Conservation (phyloP, 2,888 invertebrate species). For the Leptinotarsa peninsularis region DNA sequence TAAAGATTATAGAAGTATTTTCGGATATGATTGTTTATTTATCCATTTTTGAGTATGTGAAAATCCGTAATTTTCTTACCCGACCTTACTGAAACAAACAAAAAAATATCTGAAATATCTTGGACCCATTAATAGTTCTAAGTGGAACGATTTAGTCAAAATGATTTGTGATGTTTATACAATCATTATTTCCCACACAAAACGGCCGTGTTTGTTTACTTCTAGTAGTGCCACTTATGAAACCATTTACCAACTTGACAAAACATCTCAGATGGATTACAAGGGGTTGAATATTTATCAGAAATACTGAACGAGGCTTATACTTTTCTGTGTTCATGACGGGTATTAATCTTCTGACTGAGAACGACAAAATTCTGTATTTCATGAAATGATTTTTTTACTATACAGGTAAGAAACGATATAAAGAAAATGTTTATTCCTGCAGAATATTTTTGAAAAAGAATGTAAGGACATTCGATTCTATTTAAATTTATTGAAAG, state of each 20-base stretch:
- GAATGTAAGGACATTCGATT: no score
- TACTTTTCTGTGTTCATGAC: not conserved
- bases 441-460: no score
- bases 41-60: not conserved
- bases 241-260: conserved; percentile 37
- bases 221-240: conserved; percentile 48
- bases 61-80: conserved; percentile 1
- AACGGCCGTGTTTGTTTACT: conserved; percentile 50
- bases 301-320: not conserved
- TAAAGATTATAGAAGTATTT: not conserved
- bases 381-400: no score
- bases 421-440: no score
- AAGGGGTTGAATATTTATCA: conserved; percentile 13
- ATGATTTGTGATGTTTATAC: conserved; percentile 46
- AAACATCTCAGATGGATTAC: conserved; percentile 24
- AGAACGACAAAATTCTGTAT: not conserved
- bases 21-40: not conserved
- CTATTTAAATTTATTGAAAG: no score
- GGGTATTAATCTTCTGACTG: not conserved
- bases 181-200: conserved; percentile 45
- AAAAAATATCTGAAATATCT: conserved; percentile 7
- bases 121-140: conserved; percentile 36
- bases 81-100: not conserved
- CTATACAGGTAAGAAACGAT: no score
- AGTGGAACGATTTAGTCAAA: conserved; percentile 38